Evolutionary conservation across 2,797 vertebrate genomes (phyloP), one percentile per base, ranked within the genome.

Genomic region (Enteromius paludinosus): DNA sequence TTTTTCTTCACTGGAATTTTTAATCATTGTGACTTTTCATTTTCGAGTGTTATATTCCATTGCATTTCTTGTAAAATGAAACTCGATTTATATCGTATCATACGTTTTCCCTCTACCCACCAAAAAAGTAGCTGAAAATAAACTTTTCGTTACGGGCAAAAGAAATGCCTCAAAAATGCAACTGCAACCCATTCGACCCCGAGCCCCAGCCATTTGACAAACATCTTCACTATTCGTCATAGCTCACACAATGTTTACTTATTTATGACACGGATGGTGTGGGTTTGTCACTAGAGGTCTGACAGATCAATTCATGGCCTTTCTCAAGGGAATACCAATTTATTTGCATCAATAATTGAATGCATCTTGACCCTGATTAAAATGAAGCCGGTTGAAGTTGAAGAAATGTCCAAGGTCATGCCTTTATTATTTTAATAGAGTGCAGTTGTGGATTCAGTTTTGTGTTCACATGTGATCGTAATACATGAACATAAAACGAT

Each of bases 231-330:
- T 88, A 89, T 89, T 86, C 87, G 82, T 92, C 90, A 90, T 85
- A 86, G 90, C 91, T 90, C 88, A 87, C 88, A 91, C 41, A 35
- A 89, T 91, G 90, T 93, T 93, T 91, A 91, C 88, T 90, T 88
- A 88, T 90, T 91, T 91, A 88, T 88, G 91, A 87, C 82, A 87
- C 79, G 85, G 81, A 86, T 84, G 85, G 89, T 89, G 73, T 87
- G 90, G 88, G 68, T 87, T 91, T 93, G 93, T 94, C 92, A 92
- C 85, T 78, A 79, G 75, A 85, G 81, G 78, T 59, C 65, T 91
- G 90, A 93, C 89, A 85, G 87, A 89, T 93, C 90, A 92, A 94
- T 93, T 79, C 71, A 75, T 35, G 25, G 76, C 68, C 66, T 56
- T 82, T 83, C 82, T 83, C 83, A 76, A 65, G 77, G 82, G 73